These are phyloP conservation scores for Pica pica DNA, from an alignment of 2,113 vertebrate genomes.

Conservation along the genomic window DNA sequence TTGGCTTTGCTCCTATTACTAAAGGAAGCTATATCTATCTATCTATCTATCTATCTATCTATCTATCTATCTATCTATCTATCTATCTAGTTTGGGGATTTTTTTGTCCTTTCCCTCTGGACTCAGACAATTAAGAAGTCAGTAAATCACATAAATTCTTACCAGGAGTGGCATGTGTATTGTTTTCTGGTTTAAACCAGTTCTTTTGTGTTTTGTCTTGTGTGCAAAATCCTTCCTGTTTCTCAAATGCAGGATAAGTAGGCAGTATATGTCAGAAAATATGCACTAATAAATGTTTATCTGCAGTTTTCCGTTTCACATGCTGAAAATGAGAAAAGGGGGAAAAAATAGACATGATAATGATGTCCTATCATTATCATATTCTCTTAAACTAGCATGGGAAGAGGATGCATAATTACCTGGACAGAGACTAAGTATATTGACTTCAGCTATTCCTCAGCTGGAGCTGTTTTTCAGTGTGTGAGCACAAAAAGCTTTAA, in stretches of 20 bases:
- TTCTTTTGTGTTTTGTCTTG: background rate
- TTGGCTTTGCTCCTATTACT: background rate
- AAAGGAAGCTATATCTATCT: background rate
- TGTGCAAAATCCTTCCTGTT: background rate
- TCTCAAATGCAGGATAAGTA: background rate
- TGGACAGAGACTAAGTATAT: background rate
- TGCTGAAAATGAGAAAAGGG: background rate
- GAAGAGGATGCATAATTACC: background rate
- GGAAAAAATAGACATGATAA: background rate
- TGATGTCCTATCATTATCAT: background rate
- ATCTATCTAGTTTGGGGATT: background rate
- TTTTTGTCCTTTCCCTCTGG: background rate
- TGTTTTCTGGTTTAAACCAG: background rate
- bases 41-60: background rate
- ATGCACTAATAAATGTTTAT: background rate
- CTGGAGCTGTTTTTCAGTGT: background rate
- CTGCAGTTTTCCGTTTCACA: background rate
- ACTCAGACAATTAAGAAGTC: background rate
- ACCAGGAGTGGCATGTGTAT: background rate
- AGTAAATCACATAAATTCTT: background rate
- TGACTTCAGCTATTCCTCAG: background rate
- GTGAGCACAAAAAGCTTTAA: constrained; percentile 7
- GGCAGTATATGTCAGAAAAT: background rate
- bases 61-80: background rate
- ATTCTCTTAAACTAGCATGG: background rate